Conservation (phyloP, 2,888 invertebrate genomes). For the Andrena camellia region DNA sequence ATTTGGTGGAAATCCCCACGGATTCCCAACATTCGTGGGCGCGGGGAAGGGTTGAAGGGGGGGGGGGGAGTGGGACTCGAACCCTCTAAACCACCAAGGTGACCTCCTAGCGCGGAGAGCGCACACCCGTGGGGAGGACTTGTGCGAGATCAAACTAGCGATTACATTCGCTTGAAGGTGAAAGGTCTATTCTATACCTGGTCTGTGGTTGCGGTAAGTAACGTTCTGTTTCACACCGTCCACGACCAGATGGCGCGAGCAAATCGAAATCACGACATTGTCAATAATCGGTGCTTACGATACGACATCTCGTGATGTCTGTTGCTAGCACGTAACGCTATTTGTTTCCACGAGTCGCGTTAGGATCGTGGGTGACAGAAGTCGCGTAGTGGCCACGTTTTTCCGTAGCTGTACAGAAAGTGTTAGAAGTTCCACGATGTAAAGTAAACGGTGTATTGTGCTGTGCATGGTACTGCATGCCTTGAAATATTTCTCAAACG, state of each 20-base stretch:
- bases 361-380: conserved; percentile 36
- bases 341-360: conserved; percentile 50
- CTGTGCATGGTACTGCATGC: background rate
- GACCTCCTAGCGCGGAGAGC: no score
- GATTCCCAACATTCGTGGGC: no score
- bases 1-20: no score
- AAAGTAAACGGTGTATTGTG: background rate
- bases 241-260: conserved; percentile 13
- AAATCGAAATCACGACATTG: conserved; percentile 17
- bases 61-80: no score
- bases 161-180: no score
- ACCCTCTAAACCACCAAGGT: no score
- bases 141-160: no score
- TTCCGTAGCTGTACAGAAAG: background rate
- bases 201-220: background rate
- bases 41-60: no score
- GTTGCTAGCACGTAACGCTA: conserved; percentile 24
- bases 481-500: background rate
- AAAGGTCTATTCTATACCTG: background rate
- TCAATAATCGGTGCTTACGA: conserved; percentile 32
- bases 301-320: conserved; percentile 55
- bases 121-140: no score
- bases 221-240: background rate
- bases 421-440: conserved; percentile 14
- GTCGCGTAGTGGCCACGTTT: conserved; percentile 21